Conservation (phyloP, 2,797 vertebrate genomes). For the Columba guinea region DNA sequence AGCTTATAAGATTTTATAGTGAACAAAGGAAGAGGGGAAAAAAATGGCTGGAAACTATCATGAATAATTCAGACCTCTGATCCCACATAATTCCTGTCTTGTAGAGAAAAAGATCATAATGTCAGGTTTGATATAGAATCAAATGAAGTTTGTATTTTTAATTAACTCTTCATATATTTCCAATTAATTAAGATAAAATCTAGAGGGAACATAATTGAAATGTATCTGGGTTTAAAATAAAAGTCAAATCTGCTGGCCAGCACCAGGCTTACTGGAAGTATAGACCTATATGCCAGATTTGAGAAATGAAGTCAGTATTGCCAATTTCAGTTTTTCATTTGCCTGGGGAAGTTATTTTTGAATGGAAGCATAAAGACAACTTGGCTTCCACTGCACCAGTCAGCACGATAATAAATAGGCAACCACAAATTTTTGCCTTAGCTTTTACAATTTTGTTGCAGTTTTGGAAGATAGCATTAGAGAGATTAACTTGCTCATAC, state of each 20-base stretch:
- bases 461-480: neutral
- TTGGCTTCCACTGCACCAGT: neutral
- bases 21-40: constrained; percentile 43
- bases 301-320: constrained; percentile 8
- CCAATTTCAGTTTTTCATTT: neutral
- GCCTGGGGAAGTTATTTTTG: neutral
- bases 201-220: constrained; percentile 16
- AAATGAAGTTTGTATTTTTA: constrained; percentile 40
- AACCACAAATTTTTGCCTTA: neutral
- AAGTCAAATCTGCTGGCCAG: neutral
- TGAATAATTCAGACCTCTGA: constrained; percentile 63
- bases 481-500: neutral
- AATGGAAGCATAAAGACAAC: neutral
- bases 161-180: constrained; percentile 23
- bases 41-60: constrained; percentile 30
- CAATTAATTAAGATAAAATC: constrained; percentile 11
- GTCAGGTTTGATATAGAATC: neutral
- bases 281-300: neutral
- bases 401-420: neutral
- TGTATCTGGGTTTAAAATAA: constrained; percentile 3
- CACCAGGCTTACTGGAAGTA: neutral
- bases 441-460: neutral
- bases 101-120: constrained; percentile 50
- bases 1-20: constrained; percentile 52
- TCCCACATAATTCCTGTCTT: constrained; percentile 14